Percentiles rank a stretch among this genome's conserved stretches.
phyloP scores from a whole-genome alignment of 2,797 vertebrate genomes.

The Toxotes lorentzi region DNA sequence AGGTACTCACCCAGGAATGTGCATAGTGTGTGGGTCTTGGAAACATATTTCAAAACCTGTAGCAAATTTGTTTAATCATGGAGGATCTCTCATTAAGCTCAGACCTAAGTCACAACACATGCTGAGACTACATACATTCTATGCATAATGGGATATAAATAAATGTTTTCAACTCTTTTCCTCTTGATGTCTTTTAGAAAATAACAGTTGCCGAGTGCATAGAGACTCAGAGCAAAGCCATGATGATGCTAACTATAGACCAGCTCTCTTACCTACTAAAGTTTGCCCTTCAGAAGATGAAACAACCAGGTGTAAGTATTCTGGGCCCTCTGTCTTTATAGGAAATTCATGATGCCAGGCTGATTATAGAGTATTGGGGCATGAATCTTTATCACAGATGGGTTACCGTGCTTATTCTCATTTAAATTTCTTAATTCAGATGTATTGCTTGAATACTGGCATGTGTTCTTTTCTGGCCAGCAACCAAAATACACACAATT shows the following conservation, averaged over 20 bases:
- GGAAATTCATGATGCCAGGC: slow-evolving; percentile 7
- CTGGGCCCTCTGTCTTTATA: slow-evolving; percentile 31
- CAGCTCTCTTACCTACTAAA: slow-evolving; percentile 98
- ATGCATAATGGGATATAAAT: slow-evolving; percentile 20
- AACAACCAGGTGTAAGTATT: slow-evolving; percentile 97
- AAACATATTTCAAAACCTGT: slow-evolving; percentile 6
- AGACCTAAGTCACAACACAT: background rate
- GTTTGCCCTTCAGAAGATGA: slow-evolving; percentile 99
- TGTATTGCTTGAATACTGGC: slow-evolving; percentile 44
- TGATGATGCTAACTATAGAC: slow-evolving; percentile 98
- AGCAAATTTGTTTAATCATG: slow-evolving; percentile 10
- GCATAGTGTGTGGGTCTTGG: slow-evolving; percentile 22
- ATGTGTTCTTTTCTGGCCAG: slow-evolving; percentile 45
- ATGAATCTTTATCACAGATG: slow-evolving; percentile 14
- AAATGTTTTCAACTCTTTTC: slow-evolving; percentile 58
- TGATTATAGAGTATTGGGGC: slow-evolving; percentile 2
- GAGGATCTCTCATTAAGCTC: slow-evolving; percentile 9
- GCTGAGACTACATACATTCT: slow-evolving; percentile 10
- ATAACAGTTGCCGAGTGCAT: slow-evolving; percentile 99
- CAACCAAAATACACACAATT: slow-evolving; percentile 38
- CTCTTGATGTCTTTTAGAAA: slow-evolving; percentile 91
- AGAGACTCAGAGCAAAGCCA: slow-evolving; percentile 99
- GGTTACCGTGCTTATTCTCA: slow-evolving; percentile 5
- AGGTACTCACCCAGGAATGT: slow-evolving; percentile 81
- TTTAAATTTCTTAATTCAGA: slow-evolving; percentile 35